phyloP scores from a whole-genome alignment of 1,140 invertebrate genomes.

The Ptiloglossa arizonensis region DNA sequence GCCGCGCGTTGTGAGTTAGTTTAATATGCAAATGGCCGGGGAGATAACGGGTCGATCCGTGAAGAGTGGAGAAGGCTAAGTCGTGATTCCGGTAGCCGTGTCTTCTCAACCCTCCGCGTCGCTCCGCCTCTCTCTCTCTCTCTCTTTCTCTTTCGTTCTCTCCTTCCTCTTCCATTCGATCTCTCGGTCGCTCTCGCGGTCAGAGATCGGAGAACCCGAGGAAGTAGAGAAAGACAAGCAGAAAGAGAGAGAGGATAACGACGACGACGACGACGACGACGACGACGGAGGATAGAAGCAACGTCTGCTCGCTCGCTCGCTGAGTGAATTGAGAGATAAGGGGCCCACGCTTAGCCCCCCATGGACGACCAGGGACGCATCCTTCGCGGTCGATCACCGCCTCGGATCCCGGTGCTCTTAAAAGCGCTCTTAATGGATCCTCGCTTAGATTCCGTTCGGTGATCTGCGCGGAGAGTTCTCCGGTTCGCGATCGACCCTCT shows the following conservation, averaged over 20 bases:
- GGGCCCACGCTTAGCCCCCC: slow-evolving; percentile 70
- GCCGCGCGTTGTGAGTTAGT: slow-evolving; percentile 80
- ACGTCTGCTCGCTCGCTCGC: slow-evolving; percentile 46
- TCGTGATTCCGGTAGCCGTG: slow-evolving; percentile 81
- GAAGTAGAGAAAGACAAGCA: slow-evolving; percentile 24
- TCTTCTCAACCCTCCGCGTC: slow-evolving; percentile 62
- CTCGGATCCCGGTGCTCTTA: neutral
- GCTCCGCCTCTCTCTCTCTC: slow-evolving; percentile 23
- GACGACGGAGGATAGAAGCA: slow-evolving; percentile 11
- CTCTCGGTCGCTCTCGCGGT: neutral
- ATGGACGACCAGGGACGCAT: slow-evolving; percentile 64
- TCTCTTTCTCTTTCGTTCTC: slow-evolving; percentile 1
- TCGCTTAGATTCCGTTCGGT: neutral
- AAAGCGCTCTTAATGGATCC: slow-evolving; percentile 39
- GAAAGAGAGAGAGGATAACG: too few species aligned
- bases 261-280: too few species aligned
- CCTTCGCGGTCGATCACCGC: slow-evolving; percentile 35
- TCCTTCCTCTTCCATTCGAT: neutral
- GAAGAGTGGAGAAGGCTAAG: slow-evolving; percentile 79
- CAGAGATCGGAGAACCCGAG: slow-evolving; percentile 19
- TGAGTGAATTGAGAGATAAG: slow-evolving; percentile 79
- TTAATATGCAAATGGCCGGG: slow-evolving; percentile 80
- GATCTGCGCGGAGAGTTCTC: neutral
- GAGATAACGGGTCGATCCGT: slow-evolving; percentile 80
- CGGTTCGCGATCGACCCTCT: neutral